Percentiles rank a stretch among this genome's conserved stretches.
These are phyloP conservation scores for Pogonocichla stellata DNA, from an alignment of 2,113 vertebrate species.

Conservation along the genomic window DNA sequence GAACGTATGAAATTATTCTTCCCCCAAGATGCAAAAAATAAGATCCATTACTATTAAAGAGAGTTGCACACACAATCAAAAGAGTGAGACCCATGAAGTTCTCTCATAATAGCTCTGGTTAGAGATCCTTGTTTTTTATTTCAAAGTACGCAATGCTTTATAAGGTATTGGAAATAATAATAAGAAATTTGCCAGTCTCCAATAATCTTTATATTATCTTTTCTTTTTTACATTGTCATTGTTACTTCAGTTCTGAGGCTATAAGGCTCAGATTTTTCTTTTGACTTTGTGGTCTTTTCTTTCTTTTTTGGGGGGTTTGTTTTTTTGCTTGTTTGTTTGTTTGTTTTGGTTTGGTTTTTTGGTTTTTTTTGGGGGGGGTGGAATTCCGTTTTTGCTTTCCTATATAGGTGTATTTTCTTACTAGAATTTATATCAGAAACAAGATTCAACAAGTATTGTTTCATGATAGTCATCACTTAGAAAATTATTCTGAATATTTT, in stretches of 20 bases:
- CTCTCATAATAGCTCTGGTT: background rate
- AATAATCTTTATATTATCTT: background rate
- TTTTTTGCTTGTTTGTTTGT: background rate
- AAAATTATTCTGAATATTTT: slow-evolving; percentile 37
- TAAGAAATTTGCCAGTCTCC: slow-evolving; percentile 2
- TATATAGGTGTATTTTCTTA: slow-evolving; percentile 45
- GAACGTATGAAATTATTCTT: background rate
- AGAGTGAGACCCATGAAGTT: background rate
- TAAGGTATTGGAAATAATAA: slow-evolving; percentile 1
- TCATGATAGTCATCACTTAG: background rate
- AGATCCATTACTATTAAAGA: background rate
- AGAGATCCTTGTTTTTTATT: background rate
- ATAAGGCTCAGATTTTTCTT: background rate
- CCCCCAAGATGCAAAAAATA: background rate
- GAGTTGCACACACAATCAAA: background rate
- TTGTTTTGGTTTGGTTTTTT: background rate
- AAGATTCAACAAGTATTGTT: slow-evolving; percentile 25
- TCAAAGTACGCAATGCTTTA: background rate
- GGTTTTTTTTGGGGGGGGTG: background rate
- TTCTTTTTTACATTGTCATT: background rate
- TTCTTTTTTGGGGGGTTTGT: background rate
- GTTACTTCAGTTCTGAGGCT: slow-evolving; percentile 36
- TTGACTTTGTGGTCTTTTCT: background rate
- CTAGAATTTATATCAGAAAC: slow-evolving; percentile 44
- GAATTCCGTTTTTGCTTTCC: slow-evolving; percentile 47